phyloP scores from a whole-genome alignment of 2,797 vertebrate genomes.

The Anguilla megastoma region DNA sequence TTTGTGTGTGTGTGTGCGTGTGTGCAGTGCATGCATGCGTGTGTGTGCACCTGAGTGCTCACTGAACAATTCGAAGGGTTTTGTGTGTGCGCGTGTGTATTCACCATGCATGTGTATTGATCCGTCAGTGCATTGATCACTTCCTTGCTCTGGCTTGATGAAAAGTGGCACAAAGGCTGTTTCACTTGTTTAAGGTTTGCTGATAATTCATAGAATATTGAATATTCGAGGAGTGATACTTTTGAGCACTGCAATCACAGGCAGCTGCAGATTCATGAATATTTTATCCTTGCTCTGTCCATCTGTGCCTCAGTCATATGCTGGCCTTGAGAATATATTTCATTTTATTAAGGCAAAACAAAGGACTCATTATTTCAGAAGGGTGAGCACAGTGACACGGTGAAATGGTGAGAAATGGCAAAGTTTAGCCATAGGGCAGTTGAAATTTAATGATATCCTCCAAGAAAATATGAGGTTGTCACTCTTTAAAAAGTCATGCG shows the following conservation, averaged over 20 bases:
- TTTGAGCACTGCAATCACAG: not conserved
- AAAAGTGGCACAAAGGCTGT: not conserved
- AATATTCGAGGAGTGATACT: not conserved
- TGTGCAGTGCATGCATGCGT: too few relatives aligned
- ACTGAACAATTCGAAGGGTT: not conserved
- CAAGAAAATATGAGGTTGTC: conserved; percentile 99
- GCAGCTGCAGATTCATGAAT: not conserved
- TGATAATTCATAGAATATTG: conserved; percentile 9
- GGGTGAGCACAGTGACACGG: conserved; percentile 92
- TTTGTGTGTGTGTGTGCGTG: not conserved
- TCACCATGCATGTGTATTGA: not conserved
- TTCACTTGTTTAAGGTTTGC: not conserved
- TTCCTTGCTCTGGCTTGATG: not conserved
- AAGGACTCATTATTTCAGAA: conserved; percentile 99
- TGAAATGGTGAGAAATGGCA: conserved; percentile 99
- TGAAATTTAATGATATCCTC: conserved; percentile 99
- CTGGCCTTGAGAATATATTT: conserved; percentile 99
- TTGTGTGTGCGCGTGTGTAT: not conserved
- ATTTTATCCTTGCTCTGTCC: conserved; percentile 77
- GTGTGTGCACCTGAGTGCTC: too few relatives aligned
- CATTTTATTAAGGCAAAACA: conserved; percentile 98
- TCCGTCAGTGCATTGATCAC: not conserved
- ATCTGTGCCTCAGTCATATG: conserved; percentile 91
- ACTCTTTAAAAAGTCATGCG: conserved; percentile 99
- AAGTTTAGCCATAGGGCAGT: conserved; percentile 99